Evolutionary conservation across 2,888 invertebrate species (phyloP), one percentile per base, ranked within the genome.

Genomic region (Hemithea aestivaria): DNA sequence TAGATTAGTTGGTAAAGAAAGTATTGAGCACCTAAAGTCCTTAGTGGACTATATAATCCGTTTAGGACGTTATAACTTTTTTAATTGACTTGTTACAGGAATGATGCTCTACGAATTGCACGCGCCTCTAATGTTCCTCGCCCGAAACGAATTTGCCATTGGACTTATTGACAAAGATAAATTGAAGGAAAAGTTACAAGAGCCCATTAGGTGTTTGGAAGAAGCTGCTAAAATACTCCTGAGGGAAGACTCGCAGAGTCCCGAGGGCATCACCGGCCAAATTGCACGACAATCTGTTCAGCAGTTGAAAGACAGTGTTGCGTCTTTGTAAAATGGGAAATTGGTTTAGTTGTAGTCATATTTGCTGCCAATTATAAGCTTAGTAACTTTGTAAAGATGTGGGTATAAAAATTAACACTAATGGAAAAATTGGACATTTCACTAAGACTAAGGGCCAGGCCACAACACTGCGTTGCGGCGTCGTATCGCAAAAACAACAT

Each of bases 61-160:
- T n/a, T n/a, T n/a, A n/a, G n/a, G n/a, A n/a, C n/a, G n/a, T n/a
- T n/a, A n/a, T n/a, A n/a, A n/a, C n/a, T n/a, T n/a, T n/a, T n/a
- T n/a, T n/a, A n/a, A n/a, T n/a, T n/a, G n/a, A n/a, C n/a, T n/a
- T n/a, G n/a, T 53, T 53, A 0, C 66, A 90, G 94, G 93, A 7
- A 90, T 94, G 83, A 90, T 92, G 57, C 68, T 95, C 11, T 96
- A 95, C 64, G 96, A 96, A 69, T 74, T 95, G 7, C 95, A 96
- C 62, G 93, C 93, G 0, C 94, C 95, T 0, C 62, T 94, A 6
- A 90, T 94, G 68, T 87, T 92, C 51, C 60, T 94, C 46, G 92
- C 94, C 0, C 90, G 91, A 52, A 91, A 87, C 51, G 89, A 90
- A 41, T 93, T 89, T 59, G 87, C 88, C 27, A 84, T 88, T 0